A percentile compares a stretch with the other conserved stretches of the same genome.
These are phyloP conservation scores for Leptopilina clavipes DNA, from an alignment of 1,140 invertebrate genomes.

Conservation along the genomic window DNA sequence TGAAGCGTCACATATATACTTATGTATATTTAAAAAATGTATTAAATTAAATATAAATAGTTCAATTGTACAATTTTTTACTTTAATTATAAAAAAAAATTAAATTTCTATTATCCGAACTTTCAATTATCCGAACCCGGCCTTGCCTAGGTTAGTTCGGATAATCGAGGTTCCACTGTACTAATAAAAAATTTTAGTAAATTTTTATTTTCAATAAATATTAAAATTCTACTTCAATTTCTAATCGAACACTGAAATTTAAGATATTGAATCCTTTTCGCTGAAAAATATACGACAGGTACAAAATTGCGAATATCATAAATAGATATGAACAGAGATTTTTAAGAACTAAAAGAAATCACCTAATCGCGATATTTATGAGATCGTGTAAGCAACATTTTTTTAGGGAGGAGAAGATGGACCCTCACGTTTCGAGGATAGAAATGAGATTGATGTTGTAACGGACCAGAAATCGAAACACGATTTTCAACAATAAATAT, in stretches of 20 bases:
- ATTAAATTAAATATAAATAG: too few relatives aligned
- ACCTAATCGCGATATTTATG: neutral
- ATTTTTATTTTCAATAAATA: neutral
- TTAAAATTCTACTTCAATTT: neutral
- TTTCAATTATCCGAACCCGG: too few relatives aligned
- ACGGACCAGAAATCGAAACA: constrained; percentile 12
- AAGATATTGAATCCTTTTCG: neutral
- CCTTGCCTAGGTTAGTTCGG: too few relatives aligned
- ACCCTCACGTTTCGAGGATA: constrained; percentile 7
- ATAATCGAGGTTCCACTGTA: too few relatives aligned
- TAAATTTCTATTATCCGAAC: too few relatives aligned
- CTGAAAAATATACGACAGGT: neutral
- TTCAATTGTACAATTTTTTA: too few relatives aligned
- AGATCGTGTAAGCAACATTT: constrained; percentile 28
- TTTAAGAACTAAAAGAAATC: neutral
- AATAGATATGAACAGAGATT: constrained; percentile 15
- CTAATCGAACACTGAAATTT: constrained; percentile 17
- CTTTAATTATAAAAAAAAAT: too few relatives aligned
- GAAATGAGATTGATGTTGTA: constrained; percentile 21
- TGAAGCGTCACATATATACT: too few relatives aligned
- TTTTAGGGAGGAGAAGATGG: neutral
- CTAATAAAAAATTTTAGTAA: neutral
- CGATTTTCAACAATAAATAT: constrained; percentile 8
- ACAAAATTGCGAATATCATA: neutral
- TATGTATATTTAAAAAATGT: too few relatives aligned